Percentiles rank a stretch among this genome's conserved stretches.
Conservation (phyloP, 37 sponge, comb jelly and placozoan species). For the Aplysina aerophoba region DNA sequence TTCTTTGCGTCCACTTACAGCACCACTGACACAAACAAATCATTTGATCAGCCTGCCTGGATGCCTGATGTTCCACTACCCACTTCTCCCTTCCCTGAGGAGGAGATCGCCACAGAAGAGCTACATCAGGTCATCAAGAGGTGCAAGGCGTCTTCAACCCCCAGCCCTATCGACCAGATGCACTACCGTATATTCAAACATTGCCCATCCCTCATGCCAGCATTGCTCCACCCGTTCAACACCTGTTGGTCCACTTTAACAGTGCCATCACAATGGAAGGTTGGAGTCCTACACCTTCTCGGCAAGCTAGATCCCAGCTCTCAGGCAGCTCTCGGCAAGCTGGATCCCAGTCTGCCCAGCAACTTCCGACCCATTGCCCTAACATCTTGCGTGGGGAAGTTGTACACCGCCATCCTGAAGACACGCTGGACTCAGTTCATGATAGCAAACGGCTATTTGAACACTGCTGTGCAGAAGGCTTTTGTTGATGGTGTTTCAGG, state of each 20-base stretch:
- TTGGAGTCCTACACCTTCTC: neutral
- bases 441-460: neutral
- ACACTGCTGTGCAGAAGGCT: neutral
- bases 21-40: neutral
- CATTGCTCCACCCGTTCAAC: neutral
- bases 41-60: neutral
- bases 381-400: neutral
- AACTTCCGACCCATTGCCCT: conserved; percentile 11
- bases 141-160: neutral
- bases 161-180: neutral
- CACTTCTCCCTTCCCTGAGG: neutral
- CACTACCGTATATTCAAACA: neutral
- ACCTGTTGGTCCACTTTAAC: conserved; percentile 6
- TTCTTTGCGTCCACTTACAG: neutral
- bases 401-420: neutral
- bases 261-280: conserved; percentile 15
- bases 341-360: conserved; percentile 4
- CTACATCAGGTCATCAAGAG: neutral
- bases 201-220: conserved; percentile 13
- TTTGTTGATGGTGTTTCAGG: neutral
- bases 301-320: neutral
- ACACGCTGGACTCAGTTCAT: neutral
- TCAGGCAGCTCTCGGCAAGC: too few species aligned
- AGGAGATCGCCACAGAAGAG: neutral
- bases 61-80: neutral